Base-by-base conservation (phyloP, 2,113 vertebrate species). In the Colius striatus region DNA sequence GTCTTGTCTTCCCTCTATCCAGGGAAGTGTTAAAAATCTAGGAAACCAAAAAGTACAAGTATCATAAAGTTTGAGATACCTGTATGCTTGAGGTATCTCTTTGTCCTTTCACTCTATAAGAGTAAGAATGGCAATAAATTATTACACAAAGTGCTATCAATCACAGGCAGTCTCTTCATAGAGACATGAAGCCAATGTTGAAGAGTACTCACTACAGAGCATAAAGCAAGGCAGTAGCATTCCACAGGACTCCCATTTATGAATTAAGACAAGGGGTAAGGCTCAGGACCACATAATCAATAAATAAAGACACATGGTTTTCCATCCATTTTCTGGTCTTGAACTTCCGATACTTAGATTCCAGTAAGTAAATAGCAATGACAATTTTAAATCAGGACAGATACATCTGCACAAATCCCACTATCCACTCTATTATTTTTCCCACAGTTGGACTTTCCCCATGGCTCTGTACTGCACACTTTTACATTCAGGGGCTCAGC, bases 371-470 rank as follows among this genome's bases (percentile, higher is more conserved):
- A 72, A 66, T 29, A 74, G 53, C 14, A 66, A 20, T 14, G 25
- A 67, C 51, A 36, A n/a, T 22, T 0, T 88, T 74, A 67, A 89
- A 62, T 29, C 43, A 15, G 53, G 29, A 76, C 18, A 57, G 55
- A 70, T 8, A 19, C 7, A 72, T 14, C 7, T 47, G 17, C 29
- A 20, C 60, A 58, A 54, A 19, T 54, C 66, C 14, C 85, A 90
- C 22, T 68, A 11, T 1, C 20, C 38, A 32, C 10, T 13, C 11
- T 7, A 60, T 9, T 11, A n/a, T 16, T 27, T 12, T 30, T 41
- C 51, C 41, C 0, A 0, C 29, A 50, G 3, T 1, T 21, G 48
- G 45, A 53, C 26, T 22, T 32, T 57, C 29, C 18, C 29, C 38
- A 5, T 6, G 19, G 51, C 45, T 78, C 51, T 47, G 23, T 36